These are phyloP conservation scores for Melanostoma scalare DNA, from an alignment of 2,888 invertebrate genomes.

Conservation along the genomic window DNA sequence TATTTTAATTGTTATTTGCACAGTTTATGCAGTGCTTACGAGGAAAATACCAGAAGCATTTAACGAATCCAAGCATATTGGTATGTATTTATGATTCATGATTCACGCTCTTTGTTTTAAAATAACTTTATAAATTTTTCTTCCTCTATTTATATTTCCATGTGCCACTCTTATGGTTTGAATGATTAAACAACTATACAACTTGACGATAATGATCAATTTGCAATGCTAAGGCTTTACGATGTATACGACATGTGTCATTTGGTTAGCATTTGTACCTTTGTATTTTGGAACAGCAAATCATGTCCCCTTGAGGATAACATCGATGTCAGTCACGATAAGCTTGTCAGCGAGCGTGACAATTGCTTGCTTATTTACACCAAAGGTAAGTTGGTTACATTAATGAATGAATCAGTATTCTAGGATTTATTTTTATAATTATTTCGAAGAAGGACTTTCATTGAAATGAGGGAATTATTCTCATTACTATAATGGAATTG, in stretches of 20 bases:
- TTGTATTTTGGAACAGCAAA: constrained; percentile 97
- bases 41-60: constrained; percentile 99
- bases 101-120: not conserved
- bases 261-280: constrained; percentile 99
- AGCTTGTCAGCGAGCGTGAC: constrained; percentile 97
- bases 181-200: no score
- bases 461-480: no score
- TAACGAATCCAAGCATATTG: constrained; percentile 98
- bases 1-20: constrained; percentile 94
- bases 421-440: constrained; percentile 57
- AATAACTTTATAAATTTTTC: not conserved
- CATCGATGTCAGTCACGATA: constrained; percentile 97
- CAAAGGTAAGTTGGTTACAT: constrained; percentile 86
- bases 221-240: constrained; percentile 89
- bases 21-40: constrained; percentile 96
- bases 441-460: not conserved
- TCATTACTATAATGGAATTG: no score
- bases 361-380: constrained; percentile 95
- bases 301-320: constrained; percentile 95
- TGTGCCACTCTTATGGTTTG: no score
- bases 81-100: constrained; percentile 82
- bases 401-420: not conserved
- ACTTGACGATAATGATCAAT: constrained; percentile 30
- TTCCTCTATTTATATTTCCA: not conserved
- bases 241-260: constrained; percentile 99